A percentile compares a stretch with the other conserved stretches of the same genome.
Conservation (phyloP, 2,113 vertebrate species). For the Campylomormyrus tamandua region DNA sequence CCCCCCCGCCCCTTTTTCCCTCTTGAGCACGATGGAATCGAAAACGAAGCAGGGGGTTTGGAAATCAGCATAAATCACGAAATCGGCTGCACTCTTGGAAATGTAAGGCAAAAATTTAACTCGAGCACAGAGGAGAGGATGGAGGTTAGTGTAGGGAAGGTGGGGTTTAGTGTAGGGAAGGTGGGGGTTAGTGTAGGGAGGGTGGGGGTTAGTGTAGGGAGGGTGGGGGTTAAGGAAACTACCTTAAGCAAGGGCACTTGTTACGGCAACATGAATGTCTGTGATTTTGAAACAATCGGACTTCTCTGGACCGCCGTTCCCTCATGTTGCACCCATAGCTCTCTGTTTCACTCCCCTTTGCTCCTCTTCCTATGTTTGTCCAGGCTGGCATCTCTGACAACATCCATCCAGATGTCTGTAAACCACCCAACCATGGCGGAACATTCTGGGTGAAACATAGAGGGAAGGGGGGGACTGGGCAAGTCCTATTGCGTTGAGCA, state of each 20-base stretch:
- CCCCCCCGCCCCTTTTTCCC: background rate
- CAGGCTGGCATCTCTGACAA: background rate
- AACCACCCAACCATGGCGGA: background rate
- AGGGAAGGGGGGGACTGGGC: background rate
- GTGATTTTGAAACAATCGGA: constrained; percentile 9
- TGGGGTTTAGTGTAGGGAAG: background rate
- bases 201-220: background rate
- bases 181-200: too few relatives aligned
- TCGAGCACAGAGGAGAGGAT: background rate
- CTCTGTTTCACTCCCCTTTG: background rate
- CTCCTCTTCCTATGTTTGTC: background rate
- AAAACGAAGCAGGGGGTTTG: constrained; percentile 7
- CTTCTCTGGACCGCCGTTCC: background rate
- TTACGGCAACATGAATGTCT: background rate
- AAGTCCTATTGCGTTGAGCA: background rate
- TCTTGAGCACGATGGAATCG: background rate
- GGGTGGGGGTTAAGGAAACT: background rate
- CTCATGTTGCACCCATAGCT: background rate
- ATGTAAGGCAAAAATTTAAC: constrained; percentile 5
- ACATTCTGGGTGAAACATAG: constrained; percentile 20
- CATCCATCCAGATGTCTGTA: background rate
- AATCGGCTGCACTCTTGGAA: constrained; percentile 3
- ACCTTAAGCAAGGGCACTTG: background rate
- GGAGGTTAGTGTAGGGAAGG: background rate
- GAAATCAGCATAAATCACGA: constrained; percentile 19